Percentiles rank a stretch among this genome's conserved stretches.
Evolutionary conservation across 37 sponge, comb jelly and placozoan species (phyloP).

Genomic region (Cladorhizidae sp.): DNA sequence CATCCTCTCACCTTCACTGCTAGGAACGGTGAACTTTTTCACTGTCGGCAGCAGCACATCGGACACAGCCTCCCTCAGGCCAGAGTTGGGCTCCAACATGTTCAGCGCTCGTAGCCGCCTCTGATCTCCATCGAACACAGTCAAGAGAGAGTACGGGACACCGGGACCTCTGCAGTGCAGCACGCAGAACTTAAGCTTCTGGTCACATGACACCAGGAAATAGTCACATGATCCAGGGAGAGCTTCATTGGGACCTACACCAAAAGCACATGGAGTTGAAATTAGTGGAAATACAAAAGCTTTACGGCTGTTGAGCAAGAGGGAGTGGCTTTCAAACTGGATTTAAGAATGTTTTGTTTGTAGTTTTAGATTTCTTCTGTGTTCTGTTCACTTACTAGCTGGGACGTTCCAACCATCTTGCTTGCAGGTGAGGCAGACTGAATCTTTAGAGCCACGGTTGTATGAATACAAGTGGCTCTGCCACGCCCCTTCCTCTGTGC

Average conservation of each 20-base stretch:
- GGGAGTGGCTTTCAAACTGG: too few relatives aligned
- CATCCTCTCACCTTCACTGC: neutral
- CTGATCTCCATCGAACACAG: constrained; percentile 9
- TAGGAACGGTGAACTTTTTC: constrained; percentile 27
- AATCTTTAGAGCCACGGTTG: neutral
- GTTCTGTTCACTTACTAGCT: constrained; percentile 16
- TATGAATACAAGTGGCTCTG: constrained; percentile 51
- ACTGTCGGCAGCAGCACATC: constrained; percentile 29
- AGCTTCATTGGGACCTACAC: constrained; percentile 36
- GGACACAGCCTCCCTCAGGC: constrained; percentile 1
- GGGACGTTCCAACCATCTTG: constrained; percentile 47
- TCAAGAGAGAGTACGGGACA: constrained; percentile 61
- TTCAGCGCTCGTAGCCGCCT: neutral
- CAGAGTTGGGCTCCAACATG: constrained; percentile 24
- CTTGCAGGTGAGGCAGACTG: constrained; percentile 58
- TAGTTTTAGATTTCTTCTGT: too few relatives aligned
- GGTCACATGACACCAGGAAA: constrained; percentile 46
- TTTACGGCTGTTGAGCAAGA: too few relatives aligned
- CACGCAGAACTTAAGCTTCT: constrained; percentile 45
- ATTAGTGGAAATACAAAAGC: too few relatives aligned
- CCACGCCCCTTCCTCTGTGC: constrained; percentile 23
- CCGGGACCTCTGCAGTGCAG: constrained; percentile 63
- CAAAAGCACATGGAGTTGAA: too few relatives aligned
- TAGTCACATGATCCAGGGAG: constrained; percentile 41
- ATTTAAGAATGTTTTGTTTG: too few relatives aligned